A percentile compares a stretch with the other conserved stretches of the same genome.
Evolutionary conservation across 92 coral and sea anemone species (phyloP).

Genomic region (Epizoanthus illoricatus): DNA sequence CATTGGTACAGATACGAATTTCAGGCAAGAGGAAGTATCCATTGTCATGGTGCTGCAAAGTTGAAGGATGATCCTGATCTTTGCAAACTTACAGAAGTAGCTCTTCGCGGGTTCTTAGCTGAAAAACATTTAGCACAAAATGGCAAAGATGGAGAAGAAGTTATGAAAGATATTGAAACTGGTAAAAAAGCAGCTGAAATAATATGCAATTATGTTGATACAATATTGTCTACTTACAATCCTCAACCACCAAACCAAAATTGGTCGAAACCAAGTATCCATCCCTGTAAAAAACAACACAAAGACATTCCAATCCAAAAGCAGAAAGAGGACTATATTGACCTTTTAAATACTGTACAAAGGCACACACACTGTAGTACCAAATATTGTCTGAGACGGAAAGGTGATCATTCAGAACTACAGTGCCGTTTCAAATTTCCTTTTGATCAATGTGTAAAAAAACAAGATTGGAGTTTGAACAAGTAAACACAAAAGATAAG

Average conservation of each 20-base stretch:
- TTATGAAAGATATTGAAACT: constrained; percentile 23
- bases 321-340: constrained; percentile 28
- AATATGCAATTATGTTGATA: constrained; percentile 49
- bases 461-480: constrained; percentile 58
- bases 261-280: constrained; percentile 53
- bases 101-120: constrained; percentile 48
- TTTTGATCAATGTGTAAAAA: constrained; percentile 51
- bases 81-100: constrained; percentile 43
- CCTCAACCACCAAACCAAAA: constrained; percentile 38
- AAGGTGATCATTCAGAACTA: constrained; percentile 12
- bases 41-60: too few species aligned
- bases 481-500: constrained; percentile 49
- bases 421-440: constrained; percentile 64
- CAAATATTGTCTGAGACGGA: constrained; percentile 12
- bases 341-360: constrained; percentile 51
- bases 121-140: constrained; percentile 20
- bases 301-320: constrained; percentile 30
- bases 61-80: constrained; percentile 27
- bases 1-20: constrained; percentile 14
- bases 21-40: neutral
- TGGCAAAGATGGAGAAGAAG: neutral
- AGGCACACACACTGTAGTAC: constrained; percentile 47
- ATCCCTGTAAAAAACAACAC: constrained; percentile 46
- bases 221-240: constrained; percentile 46
- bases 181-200: constrained; percentile 46